Percentiles rank a stretch among this genome's conserved stretches.
phyloP scores from a whole-genome alignment of 2,797 vertebrate genomes.

The Rhynchonycteris naso region DNA sequence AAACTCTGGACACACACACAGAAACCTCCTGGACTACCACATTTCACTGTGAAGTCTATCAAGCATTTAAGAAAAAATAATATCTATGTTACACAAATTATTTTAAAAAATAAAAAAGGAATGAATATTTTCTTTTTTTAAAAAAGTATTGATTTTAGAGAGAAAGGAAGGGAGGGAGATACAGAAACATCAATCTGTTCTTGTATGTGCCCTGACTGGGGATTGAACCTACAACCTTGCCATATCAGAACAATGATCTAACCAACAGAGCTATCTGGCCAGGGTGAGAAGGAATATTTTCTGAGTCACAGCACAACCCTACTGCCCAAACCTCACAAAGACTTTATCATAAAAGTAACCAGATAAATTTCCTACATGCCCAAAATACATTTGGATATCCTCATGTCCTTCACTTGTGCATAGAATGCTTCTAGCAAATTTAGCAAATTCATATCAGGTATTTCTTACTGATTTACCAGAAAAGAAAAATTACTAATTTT shows the following conservation, averaged over 20 bases:
- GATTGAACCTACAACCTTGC: no score
- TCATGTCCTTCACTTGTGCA: neutral
- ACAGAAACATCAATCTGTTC: no score
- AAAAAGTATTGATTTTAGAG: no score
- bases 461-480: neutral
- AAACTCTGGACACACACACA: neutral
- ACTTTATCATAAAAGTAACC: neutral
- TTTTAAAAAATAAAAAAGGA: neutral
- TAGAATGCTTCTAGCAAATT: neutral
- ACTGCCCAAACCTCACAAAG: neutral
- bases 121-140: neutral
- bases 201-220: no score
- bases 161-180: no score
- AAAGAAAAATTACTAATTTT: conserved; percentile 7
- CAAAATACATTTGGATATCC: neutral
- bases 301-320: neutral
- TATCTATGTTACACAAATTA: neutral
- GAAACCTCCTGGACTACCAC: neutral
- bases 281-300: neutral
- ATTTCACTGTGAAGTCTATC: neutral
- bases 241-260: no score
- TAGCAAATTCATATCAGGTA: neutral
- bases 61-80: conserved; percentile 17
- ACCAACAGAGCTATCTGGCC: no score
- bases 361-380: neutral